phyloP scores from a whole-genome alignment of 2,113 vertebrate genomes.

The Rhabdornis inornatus region DNA sequence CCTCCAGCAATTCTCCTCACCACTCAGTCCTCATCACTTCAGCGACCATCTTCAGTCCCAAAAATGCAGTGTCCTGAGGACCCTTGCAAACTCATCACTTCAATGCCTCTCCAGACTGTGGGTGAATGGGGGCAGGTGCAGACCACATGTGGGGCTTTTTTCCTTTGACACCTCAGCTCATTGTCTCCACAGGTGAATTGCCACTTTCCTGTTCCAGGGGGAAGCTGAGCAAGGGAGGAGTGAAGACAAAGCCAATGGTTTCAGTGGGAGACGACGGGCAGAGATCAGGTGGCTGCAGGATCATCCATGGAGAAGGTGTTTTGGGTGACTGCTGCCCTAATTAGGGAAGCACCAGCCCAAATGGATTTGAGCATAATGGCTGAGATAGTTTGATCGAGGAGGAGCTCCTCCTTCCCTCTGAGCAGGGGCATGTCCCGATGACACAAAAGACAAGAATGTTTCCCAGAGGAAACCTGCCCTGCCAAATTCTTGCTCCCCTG shows the following conservation, averaged over 20 bases:
- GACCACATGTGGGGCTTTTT: not conserved
- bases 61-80: fast-evolving
- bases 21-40: not conserved
- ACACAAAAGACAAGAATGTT: conserved; percentile 63
- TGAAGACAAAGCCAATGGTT: fast-evolving
- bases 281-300: not conserved
- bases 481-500: not conserved
- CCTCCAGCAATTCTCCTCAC: not conserved
- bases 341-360: not conserved
- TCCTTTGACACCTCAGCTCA: not conserved
- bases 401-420: conserved; percentile 26
- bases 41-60: not conserved
- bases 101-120: not conserved
- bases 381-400: not conserved
- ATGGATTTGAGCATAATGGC: not conserved
- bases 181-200: not conserved
- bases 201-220: not conserved
- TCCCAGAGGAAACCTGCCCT: not conserved
- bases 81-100: not conserved
- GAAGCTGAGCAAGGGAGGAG: not conserved
- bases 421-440: conserved; percentile 55
- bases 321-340: not conserved
- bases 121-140: not conserved
- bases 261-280: fast-evolving
- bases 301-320: not conserved